Base-by-base conservation (phyloP, 2,888 invertebrate genomes). In the Agrotis puta region DNA sequence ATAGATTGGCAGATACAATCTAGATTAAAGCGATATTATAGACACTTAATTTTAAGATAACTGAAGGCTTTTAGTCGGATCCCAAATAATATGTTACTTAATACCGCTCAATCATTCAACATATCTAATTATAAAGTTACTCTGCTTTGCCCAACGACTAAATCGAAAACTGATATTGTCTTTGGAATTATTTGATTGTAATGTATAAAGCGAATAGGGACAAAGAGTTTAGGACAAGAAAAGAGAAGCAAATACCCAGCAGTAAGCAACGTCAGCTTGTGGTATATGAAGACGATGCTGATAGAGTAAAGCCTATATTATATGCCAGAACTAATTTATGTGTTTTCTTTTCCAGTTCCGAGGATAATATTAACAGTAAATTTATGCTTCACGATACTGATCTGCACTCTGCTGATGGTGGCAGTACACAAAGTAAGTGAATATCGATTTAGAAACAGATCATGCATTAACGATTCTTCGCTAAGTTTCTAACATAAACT, bases 311-410 rank as follows among this genome's bases (percentile, higher is more conserved):
- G 18, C 18, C 5, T 6, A 68, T n/a, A 11, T 20, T 20, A 5
- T n/a, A 39, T 24, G 14, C 0, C 24, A 5, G 47, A 47, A 24
- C 24, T 45, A 24, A 74, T 22, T 22, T 53, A 74, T 74, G 1
- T 27, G 16, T 71, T 82, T 84, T 88, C 70, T 78, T 82, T 97
- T 97, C 81, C 96, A 97, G 97, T 98, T 93, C 95, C 95, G 74
- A 97, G 97, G 95, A 98, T 98, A 79, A 98, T 98, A 85, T 95
- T 98, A 78, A 97, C 97, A 14, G 97, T 98, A 82, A 98, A 98
- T 92, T 96, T 98, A 70, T 97, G 97, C 85, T 98, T 98, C 97
- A 98, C 98, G 7, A 97, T 98, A 74, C 93, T 98, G 73, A 98
- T 98, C 90, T 98, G 98, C 57, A 90, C 96, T n/a, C 95, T 98